Evolutionary conservation across 1,140 invertebrate genomes (phyloP).

Genomic region (Drosophila elegans): DNA sequence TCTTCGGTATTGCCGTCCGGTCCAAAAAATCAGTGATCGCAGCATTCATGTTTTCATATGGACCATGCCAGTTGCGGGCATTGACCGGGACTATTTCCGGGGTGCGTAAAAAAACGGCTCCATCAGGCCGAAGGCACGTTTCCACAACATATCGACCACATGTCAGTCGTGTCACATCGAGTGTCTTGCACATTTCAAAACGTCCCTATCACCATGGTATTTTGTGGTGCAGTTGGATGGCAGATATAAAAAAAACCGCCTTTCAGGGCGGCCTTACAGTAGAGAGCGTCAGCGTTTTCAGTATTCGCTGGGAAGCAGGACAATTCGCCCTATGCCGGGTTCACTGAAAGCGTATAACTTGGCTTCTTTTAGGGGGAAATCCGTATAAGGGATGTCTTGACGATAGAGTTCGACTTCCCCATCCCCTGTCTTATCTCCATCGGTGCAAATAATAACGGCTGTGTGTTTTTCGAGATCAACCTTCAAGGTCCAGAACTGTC

Average conservation of each 20-base stretch:
- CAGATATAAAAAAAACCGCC: slow-evolving; percentile 1
- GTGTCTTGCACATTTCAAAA: slow-evolving; percentile 5
- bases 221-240: slow-evolving; percentile 5
- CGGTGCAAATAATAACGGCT: slow-evolving; percentile 2
- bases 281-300: slow-evolving; percentile 5
- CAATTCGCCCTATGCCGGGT: slow-evolving; percentile 2
- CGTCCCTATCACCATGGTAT: slow-evolving; percentile 2
- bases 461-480: slow-evolving; percentile 3
- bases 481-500: slow-evolving; percentile 1
- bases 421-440: slow-evolving; percentile 1
- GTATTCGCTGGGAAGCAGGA: slow-evolving; percentile 3
- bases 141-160: slow-evolving; percentile 3
- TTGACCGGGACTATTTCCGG: slow-evolving; percentile 2
- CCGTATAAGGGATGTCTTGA: slow-evolving; percentile 1
- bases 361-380: background rate
- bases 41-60: slow-evolving; percentile 2
- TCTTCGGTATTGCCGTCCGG: slow-evolving; percentile 4
- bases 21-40: slow-evolving; percentile 5
- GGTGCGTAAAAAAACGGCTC: slow-evolving; percentile 5
- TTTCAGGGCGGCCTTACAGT: slow-evolving; percentile 2
- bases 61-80: slow-evolving; percentile 3
- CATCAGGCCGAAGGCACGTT: slow-evolving; percentile 3
- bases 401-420: slow-evolving; percentile 1
- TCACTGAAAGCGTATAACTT: slow-evolving; percentile 1
- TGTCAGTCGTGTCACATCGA: slow-evolving; percentile 2